These are phyloP conservation scores for Premnoplex brunnescens DNA, from an alignment of 2,797 vertebrate genomes.

Conservation along the genomic window DNA sequence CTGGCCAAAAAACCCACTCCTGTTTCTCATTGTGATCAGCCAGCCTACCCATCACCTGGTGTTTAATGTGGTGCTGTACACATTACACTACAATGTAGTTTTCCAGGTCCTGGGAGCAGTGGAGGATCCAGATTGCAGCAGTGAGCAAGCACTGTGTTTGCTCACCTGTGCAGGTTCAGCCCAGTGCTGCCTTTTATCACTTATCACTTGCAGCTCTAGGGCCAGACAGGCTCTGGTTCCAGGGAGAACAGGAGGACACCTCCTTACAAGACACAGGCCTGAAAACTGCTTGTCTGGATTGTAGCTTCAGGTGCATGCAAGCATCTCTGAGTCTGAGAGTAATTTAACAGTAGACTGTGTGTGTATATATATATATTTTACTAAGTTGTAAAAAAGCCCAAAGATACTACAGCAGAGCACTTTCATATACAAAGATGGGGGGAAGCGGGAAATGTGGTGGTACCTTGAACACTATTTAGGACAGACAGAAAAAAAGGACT, in stretches of 20 bases:
- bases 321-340: neutral
- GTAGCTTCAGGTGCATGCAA: neutral
- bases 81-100: neutral
- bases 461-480: neutral
- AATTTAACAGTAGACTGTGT: neutral
- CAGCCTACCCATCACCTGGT: neutral
- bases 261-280: neutral
- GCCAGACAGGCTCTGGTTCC: neutral
- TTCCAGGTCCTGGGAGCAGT: slow-evolving; percentile 4
- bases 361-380: neutral
- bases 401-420: neutral
- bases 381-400: neutral
- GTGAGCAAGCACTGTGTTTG: neutral
- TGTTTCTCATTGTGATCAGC: neutral
- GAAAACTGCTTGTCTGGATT: neutral
- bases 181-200: neutral
- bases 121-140: slow-evolving; percentile 33
- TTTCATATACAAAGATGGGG: neutral
- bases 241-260: neutral
- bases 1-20: neutral
- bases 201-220: neutral
- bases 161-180: slow-evolving; percentile 15
- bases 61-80: neutral
- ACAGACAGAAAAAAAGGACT: neutral
- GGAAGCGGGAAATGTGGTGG: neutral